Percentiles rank a stretch among this genome's conserved stretches.
Conservation (phyloP, 2,888 invertebrate species). For the Palloptera scutellata region DNA sequence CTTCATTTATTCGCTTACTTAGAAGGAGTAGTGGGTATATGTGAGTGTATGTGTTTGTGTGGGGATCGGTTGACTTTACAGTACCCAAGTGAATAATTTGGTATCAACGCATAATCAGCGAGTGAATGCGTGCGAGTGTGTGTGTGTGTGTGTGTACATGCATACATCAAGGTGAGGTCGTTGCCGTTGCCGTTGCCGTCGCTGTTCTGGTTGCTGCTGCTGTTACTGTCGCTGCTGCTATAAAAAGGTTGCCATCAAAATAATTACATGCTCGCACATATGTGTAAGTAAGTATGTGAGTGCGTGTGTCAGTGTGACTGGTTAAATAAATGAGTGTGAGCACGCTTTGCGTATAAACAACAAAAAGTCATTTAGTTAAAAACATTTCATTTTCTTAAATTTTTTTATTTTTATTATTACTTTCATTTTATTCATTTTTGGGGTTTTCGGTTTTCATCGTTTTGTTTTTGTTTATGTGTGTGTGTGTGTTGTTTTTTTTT, state of each 20-base stretch:
- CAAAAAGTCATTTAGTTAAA: conserved; percentile 24
- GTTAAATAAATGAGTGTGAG: background rate
- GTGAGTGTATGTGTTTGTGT: background rate
- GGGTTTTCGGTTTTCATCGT: conserved; percentile 3
- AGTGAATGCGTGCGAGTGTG: conserved; percentile 40
- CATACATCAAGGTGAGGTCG: conserved; percentile 44
- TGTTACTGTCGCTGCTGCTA: conserved; percentile 1
- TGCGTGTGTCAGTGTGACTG: background rate
- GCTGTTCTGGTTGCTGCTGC: background rate
- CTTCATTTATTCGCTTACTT: no score
- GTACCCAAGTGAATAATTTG: conserved; percentile 58
- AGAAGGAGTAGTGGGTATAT: background rate
- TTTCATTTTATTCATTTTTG: conserved; percentile 2
- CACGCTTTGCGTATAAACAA: background rate
- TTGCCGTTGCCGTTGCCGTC: conserved; percentile 42
- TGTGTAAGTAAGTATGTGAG: background rate
- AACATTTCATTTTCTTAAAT: conserved; percentile 9
- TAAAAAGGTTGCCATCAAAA: conserved; percentile 22
- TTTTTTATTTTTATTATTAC: background rate
- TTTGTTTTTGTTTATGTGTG: conserved; percentile 7
- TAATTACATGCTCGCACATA: conserved; percentile 19
- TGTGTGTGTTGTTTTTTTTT: background rate
- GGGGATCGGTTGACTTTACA: conserved; percentile 1
- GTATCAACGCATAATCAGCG: conserved; percentile 58
- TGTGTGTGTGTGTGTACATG: no score